A percentile compares a stretch with the other conserved stretches of the same genome.
phyloP scores from a whole-genome alignment of 2,888 invertebrate genomes.

The Campoletis raptor region DNA sequence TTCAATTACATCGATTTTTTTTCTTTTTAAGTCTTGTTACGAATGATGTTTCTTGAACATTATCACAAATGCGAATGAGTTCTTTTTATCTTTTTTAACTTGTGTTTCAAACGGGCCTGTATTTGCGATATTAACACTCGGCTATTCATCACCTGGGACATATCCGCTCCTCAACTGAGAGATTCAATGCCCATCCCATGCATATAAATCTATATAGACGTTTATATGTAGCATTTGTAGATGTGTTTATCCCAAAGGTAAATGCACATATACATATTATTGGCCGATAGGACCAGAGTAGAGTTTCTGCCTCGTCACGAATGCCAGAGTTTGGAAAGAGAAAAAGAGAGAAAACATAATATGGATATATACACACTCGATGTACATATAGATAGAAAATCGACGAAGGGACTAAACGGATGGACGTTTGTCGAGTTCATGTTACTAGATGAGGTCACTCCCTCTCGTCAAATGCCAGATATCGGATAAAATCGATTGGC shows the following conservation, averaged over 20 bases:
- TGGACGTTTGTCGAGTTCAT: slow-evolving; percentile 42
- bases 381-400: slow-evolving; percentile 27
- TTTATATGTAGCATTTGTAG: background rate
- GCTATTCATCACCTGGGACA: slow-evolving; percentile 27
- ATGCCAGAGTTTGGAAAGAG: slow-evolving; percentile 9
- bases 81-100: background rate
- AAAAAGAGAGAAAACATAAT: background rate
- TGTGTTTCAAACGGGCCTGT: background rate
- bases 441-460: slow-evolving; percentile 53
- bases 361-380: background rate
- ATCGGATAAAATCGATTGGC: slow-evolving; percentile 59
- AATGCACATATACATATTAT: slow-evolving; percentile 16
- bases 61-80: background rate
- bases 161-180: slow-evolving; percentile 7
- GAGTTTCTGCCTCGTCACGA: slow-evolving; percentile 24
- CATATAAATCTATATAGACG: slow-evolving; percentile 3
- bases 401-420: slow-evolving; percentile 17
- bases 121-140: slow-evolving; percentile 1
- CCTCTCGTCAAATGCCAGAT: slow-evolving; percentile 53
- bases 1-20: background rate
- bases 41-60: background rate
- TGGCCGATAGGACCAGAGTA: slow-evolving; percentile 14
- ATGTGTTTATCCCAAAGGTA: slow-evolving; percentile 25
- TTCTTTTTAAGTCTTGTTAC: background rate
- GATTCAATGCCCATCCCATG: slow-evolving; percentile 7